Conservation (phyloP, 2,113 vertebrate species). For the Beaufortia kweichowensis region DNA sequence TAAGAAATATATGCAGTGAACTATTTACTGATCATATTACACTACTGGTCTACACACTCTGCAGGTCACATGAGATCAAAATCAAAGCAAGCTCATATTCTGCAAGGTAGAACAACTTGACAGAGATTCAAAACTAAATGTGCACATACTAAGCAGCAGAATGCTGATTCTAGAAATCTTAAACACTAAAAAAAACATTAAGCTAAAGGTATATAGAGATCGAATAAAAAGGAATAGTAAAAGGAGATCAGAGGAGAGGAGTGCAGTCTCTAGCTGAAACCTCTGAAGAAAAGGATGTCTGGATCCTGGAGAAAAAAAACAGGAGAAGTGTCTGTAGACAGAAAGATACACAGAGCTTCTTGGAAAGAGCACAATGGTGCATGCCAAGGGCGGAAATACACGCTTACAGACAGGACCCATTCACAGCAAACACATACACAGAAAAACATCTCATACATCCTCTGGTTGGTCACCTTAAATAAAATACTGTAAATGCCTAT, state of each 20-base stretch:
- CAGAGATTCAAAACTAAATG: neutral
- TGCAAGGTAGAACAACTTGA: neutral
- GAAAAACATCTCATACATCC: neutral
- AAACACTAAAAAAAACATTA: neutral
- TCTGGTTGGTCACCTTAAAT: neutral
- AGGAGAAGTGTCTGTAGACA: constrained; percentile 19
- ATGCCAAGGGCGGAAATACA: neutral
- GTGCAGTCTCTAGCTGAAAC: constrained; percentile 71
- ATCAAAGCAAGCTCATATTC: neutral
- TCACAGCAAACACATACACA: constrained; percentile 3
- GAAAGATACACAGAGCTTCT: neutral
- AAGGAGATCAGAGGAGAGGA: neutral
- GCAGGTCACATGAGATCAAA: no score
- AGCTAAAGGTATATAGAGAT: neutral
- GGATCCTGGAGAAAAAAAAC: constrained; percentile 72
- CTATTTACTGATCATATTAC: no score
- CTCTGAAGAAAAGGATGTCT: constrained; percentile 75
- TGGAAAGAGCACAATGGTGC: neutral
- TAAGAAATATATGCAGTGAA: neutral
- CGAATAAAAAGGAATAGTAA: neutral
- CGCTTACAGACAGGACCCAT: neutral
- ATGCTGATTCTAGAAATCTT: neutral
- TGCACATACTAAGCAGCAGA: neutral
- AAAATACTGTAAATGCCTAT: neutral
- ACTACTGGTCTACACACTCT: no score